Evolutionary conservation across 2,888 invertebrate species (phyloP), one percentile per base, ranked within the genome.

Genomic region (Tanypteryx hageni): DNA sequence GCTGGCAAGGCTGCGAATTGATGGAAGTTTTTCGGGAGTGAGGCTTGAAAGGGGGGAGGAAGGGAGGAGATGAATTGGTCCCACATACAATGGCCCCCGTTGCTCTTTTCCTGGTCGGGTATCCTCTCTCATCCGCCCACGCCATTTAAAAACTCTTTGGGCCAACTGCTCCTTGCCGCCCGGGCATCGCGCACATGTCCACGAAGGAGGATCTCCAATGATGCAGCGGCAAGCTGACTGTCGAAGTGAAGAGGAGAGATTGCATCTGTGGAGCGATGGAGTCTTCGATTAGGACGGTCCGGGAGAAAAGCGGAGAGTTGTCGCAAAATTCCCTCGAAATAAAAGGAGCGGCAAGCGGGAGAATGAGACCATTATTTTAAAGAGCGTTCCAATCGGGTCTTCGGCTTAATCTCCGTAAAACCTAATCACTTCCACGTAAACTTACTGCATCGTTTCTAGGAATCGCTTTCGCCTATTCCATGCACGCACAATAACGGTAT

Each of bases 91-190:
- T n/a, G 22, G 22, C n/a, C 68, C 68, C 18, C 68, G 18, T n/a
- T 68, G 68, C 22, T 68, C 68, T 68, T 68, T 68, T 68, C 68
- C 68, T 68, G 68, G 68, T 68, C n/a, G 68, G 68, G 68, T 44
- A 44, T 44, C 44, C 44, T 44, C 44, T 5, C 44, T 44, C 68
- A 68, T 16, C 68, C 68, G 68, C 18, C 68, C 68, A 22, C 18
- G 68, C n/a, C 68, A 68, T 68, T 68, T 68, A 68, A 68, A 76
- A 76, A 76, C 22, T 76, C 76, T 68, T 68, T 68, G 22, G 76
- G 76, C 76, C 76, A 76, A 76, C 27, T 76, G 76, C 76, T 68
- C 68, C 68, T 3, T 3, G 68, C 22, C 22, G 22, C 22, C 68
- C 68, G 10, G 22, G 68, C 76, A 76, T 27, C 76, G 22, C 11